Percentiles rank a stretch among this genome's conserved stretches.
Conservation (phyloP, 1,140 invertebrate species). For the Drosophila watanabei region DNA sequence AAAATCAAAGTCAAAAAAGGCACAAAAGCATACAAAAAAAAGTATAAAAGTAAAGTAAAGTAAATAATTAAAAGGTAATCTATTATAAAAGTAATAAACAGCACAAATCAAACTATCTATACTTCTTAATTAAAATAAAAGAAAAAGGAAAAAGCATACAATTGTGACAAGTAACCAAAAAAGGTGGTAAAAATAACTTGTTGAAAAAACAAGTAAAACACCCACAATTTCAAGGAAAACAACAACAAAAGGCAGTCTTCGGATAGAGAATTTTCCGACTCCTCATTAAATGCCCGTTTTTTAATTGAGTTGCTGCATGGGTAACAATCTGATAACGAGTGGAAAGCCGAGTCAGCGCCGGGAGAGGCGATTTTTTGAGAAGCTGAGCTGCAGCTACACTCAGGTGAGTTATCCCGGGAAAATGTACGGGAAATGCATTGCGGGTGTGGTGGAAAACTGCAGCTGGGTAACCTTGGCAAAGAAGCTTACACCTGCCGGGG, state of each 20-base stretch:
- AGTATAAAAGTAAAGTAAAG: background rate
- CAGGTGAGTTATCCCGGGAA: conserved; percentile 54
- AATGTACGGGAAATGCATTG: background rate
- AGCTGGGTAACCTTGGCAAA: conserved; percentile 35
- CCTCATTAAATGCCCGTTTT: conserved; percentile 3
- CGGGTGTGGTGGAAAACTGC: conserved; percentile 32
- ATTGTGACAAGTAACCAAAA: background rate
- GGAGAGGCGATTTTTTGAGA: conserved; percentile 49
- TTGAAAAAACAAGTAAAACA: background rate
- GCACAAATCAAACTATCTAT: background rate
- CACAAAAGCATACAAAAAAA: background rate
- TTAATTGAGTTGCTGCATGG: conserved; percentile 57
- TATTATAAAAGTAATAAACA: background rate
- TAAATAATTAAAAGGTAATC: no score
- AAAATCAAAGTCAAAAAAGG: background rate
- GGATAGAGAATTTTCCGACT: conserved; percentile 11
- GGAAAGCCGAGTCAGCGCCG: conserved; percentile 54
- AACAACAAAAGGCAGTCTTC: background rate
- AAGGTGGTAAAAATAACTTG: conserved; percentile 4
- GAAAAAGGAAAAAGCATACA: background rate
- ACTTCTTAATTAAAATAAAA: background rate
- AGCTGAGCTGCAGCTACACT: conserved; percentile 52
- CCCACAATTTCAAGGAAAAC: background rate
- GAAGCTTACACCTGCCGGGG: background rate
- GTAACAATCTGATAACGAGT: conserved; percentile 50